These are phyloP conservation scores for Polypterus bichir DNA, from an alignment of 2,113 vertebrate genomes.

Conservation along the genomic window DNA sequence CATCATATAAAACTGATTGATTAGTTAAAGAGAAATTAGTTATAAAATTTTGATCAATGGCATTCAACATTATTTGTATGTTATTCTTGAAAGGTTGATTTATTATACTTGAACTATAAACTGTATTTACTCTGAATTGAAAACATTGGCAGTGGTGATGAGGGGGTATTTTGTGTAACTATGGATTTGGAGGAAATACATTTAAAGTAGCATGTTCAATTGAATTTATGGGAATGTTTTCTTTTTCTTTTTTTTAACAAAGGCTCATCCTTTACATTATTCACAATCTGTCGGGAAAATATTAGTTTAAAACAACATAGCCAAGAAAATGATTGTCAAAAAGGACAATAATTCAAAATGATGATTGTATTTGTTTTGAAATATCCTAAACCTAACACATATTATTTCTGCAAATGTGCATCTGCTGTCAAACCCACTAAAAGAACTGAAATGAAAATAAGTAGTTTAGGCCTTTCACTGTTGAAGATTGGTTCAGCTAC, in stretches of 20 bases:
- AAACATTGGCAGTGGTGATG: too few relatives aligned
- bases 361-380: conserved; percentile 59
- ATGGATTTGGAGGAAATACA: too few relatives aligned
- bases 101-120: not conserved
- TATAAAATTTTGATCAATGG: too few relatives aligned
- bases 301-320: conserved; percentile 54
- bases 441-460: conserved; percentile 51
- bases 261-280: conserved; percentile 57
- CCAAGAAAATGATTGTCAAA: conserved; percentile 46
- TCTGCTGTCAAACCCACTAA: conserved; percentile 45
- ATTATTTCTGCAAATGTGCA: conserved; percentile 54
- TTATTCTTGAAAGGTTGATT: not conserved
- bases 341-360: conserved; percentile 47
- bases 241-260: conserved; percentile 35
- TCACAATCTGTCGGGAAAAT: conserved; percentile 52
- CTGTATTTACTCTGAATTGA: too few relatives aligned
- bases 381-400: conserved; percentile 56
- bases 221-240: too few relatives aligned
- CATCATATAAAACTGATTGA: too few relatives aligned
- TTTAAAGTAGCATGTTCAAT: too few relatives aligned
- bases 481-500: conserved; percentile 24
- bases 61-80: not conserved
- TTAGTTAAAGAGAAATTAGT: too few relatives aligned
- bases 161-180: too few relatives aligned
- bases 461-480: conserved; percentile 32